Evolutionary conservation across 1,140 invertebrate species (phyloP), one percentile per base, ranked within the genome.

Genomic region (Eciton burchellii): DNA sequence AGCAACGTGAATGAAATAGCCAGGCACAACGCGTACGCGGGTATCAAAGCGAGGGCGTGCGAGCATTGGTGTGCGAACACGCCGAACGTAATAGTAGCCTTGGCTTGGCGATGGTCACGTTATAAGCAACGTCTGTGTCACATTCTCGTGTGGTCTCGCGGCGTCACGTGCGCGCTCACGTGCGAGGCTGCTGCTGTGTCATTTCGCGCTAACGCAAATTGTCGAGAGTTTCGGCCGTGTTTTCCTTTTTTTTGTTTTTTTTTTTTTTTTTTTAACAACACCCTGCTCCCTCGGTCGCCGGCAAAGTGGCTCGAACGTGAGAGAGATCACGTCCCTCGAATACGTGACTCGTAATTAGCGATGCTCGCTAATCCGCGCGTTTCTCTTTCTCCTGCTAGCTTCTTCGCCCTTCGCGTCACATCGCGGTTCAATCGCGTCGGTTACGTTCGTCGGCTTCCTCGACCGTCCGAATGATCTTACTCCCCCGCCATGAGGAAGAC

Each of bases 41-140:
- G 88, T 92, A 90, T 91, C 89, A 91, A 90, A 92, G 90, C 90
- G 90, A 87, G 84, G n/a, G n/a, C 60, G 62, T 66, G 41, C 84
- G 90, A 89, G 90, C 35, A 35, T 91, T 89, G 90, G 89, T 91
- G 90, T 91, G 87, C 89, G 87, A 88, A 89, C 85, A 89, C 89
- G 76, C 77, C 84, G 86, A 90, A 90, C 91, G 90, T 93, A 92
- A 92, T 92, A 93, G 92, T 93, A 93, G 90, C 92, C 92, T 93
- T 93, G 92, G 90, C 85, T 85, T 83, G 83, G 87, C 86, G 73
- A 88, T 88, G 86, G 87, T 88, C 87, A 85, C 86, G 87, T 89
- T 89, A 90, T 86, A 83, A 70, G 81, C 85, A 87, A 89, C 87
- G 89, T 88, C 89, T 89, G 89, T 90, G 84, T 90, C 87, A 90